Base-by-base conservation (phyloP, 2,113 vertebrate genomes). In the Osmerus eperlanus region DNA sequence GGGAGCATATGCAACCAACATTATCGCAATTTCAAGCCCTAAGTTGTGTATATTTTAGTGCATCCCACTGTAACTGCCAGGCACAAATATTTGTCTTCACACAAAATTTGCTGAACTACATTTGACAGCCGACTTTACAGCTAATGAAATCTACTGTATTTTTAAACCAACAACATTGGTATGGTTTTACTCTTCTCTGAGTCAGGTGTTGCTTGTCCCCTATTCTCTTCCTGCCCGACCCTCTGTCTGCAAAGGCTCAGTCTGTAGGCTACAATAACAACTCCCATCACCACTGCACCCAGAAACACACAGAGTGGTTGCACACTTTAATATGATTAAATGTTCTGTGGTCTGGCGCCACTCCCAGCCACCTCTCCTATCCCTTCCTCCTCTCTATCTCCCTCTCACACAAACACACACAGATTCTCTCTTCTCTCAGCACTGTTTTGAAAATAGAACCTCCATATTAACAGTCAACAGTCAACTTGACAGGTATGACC, bases 271-370 rank as follows among this genome's bases (percentile, higher is more conserved):
- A 73, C 77, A 86, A 86, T 76, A 90, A 88, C 83, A 88, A 80
- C 84, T 81, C 75, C 82, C 67, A 83, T 82, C 84, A 83, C 73
- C 61, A 76, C 52, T 74, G 72, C 75, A 78, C 80, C 86, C 68
- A 36, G 75, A 89, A 85, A 88, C 80, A 85, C 83, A 81, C 78
- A 75, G 76, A 83, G 85, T 74, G 82, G 80, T 77, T 86, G 85
- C 87, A 86, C 82, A 80, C 84, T 87, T 78, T 87, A 89, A 86
- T 84, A 74, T 84, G 84, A 91, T 90, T 89, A 89, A 89, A 88
- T 85, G 84, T 87, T 85, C 85, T 88, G 89, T 84, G 85, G 88
- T 87, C 86, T 91, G 89, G 89, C 87, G 71, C 80, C 81, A 75
- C 84, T 89, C 69, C 85, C 87, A 84, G 81, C 80, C 81, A 84